A percentile compares a stretch with the other conserved stretches of the same genome.
Conservation (phyloP, 2,888 invertebrate genomes). For the Hydrotaea cyrtoneurina region DNA sequence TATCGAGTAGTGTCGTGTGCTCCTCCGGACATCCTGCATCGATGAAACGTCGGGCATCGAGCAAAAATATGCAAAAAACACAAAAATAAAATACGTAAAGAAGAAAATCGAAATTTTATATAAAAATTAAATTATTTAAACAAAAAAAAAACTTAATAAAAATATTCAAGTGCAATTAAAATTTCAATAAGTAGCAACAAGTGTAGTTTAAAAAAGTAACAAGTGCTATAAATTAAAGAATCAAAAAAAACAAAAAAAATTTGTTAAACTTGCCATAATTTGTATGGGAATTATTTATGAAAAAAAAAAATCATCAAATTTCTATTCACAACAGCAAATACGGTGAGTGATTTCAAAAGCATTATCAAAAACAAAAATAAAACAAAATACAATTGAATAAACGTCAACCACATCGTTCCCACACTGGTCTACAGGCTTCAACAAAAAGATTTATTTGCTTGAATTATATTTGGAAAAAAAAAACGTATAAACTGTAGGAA, state of each 20-base stretch:
- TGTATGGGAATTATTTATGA: not conserved
- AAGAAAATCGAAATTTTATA: not conserved
- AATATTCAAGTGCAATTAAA: not conserved
- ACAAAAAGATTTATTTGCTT: not conserved
- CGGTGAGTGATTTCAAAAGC: constrained; percentile 22
- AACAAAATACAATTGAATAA: not conserved
- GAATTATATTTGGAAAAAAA: not conserved
- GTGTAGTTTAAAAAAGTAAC: not conserved
- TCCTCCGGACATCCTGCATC: constrained; percentile 13
- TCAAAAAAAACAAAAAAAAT: not conserved
- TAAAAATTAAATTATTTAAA: not conserved
- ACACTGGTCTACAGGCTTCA: not conserved
- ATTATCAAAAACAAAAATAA: not conserved
- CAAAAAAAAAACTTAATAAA: constrained; percentile 7
- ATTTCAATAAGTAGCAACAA: not conserved
- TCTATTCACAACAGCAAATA: constrained; percentile 3
- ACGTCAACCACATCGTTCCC: not conserved
- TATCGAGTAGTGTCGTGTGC: constrained; percentile 33
- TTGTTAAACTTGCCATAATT: not conserved
- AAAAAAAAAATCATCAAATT: not conserved
- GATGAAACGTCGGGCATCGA: not conserved
- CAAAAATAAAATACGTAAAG: constrained; percentile 18
- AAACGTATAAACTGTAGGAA: not conserved
- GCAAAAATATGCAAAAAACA: not conserved
- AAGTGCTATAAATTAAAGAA: not conserved